Evolutionary conservation across 2,113 vertebrate genomes (phyloP).

Genomic region (Gopherus flavomarginatus): DNA sequence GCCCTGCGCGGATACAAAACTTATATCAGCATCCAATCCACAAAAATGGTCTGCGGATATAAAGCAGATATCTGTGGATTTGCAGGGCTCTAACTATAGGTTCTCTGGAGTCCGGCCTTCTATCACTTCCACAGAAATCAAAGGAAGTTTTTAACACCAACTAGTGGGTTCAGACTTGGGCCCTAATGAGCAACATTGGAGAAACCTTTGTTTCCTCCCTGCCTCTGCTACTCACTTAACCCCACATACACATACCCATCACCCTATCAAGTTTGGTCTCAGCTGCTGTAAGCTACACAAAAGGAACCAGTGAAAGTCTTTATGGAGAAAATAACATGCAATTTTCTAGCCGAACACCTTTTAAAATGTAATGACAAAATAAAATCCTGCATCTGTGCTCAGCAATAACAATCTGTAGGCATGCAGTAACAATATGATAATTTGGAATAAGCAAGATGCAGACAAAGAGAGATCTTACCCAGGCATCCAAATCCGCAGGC

Average conservation of each 20-base stretch:
- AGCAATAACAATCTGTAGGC: slow-evolving; percentile 67
- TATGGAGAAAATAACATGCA: slow-evolving; percentile 88
- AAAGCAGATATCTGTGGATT: too few species aligned
- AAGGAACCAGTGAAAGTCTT: slow-evolving; percentile 73
- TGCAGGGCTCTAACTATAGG: neutral
- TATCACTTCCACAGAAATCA: neutral
- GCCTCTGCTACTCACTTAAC: neutral
- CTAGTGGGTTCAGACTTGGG: neutral
- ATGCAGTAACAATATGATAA: slow-evolving; percentile 86
- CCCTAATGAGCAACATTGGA: slow-evolving; percentile 37
- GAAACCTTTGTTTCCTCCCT: slow-evolving; percentile 63
- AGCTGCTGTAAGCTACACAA: slow-evolving; percentile 74
- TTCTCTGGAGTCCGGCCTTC: neutral
- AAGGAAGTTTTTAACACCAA: neutral
- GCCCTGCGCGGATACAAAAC: neutral
- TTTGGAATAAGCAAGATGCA: slow-evolving; percentile 84
- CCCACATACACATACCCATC: slow-evolving; percentile 46
- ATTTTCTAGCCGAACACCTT: slow-evolving; percentile 95
- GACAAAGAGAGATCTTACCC: slow-evolving; percentile 81
- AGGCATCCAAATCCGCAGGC: slow-evolving; percentile 86
- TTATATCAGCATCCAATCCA: too few species aligned
- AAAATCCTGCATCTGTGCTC: slow-evolving; percentile 73
- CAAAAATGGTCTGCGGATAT: too few species aligned
- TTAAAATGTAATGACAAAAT: slow-evolving; percentile 88
- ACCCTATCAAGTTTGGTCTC: slow-evolving; percentile 57